Conservation (phyloP, 2,888 invertebrate genomes). For the Pandemis cinnamomeana region DNA sequence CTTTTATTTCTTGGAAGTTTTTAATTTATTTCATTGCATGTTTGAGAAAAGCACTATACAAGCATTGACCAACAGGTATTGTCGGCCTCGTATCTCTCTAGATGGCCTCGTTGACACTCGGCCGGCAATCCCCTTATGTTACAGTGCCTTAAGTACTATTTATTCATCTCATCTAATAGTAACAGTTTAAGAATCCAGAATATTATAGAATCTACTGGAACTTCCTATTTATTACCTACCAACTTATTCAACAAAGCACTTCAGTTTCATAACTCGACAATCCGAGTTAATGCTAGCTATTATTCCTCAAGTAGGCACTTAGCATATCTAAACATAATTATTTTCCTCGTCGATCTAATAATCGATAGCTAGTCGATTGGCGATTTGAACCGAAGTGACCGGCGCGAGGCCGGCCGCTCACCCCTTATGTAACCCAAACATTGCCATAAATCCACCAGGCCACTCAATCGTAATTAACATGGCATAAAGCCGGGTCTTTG, state of each 20-base stretch:
- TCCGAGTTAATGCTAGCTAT: not conserved
- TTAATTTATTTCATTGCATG: no score
- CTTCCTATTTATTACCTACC: not conserved
- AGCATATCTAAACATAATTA: constrained; percentile 3
- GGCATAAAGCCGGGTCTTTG: constrained; percentile 60
- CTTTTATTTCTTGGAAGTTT: no score
- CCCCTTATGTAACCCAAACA: constrained; percentile 70
- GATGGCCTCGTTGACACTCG: no score
- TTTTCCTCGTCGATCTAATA: constrained; percentile 24
- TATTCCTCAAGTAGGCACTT: constrained; percentile 6
- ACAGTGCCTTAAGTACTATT: no score
- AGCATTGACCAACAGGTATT: no score
- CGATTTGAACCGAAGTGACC: constrained; percentile 65
- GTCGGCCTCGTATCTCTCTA: no score
- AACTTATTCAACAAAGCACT: not conserved
- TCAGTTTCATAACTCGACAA: not conserved
- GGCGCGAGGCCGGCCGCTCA: constrained; percentile 80
- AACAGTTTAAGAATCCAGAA: no score
- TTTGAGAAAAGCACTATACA: no score
- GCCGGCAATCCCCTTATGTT: no score
- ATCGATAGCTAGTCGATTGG: constrained; percentile 50
- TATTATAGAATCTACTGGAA: no score
- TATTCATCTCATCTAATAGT: no score
- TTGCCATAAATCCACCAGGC: constrained; percentile 58
- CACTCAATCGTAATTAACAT: constrained; percentile 59